Conservation (phyloP, 2,113 vertebrate genomes). For the Ranitomeya imitator region DNA sequence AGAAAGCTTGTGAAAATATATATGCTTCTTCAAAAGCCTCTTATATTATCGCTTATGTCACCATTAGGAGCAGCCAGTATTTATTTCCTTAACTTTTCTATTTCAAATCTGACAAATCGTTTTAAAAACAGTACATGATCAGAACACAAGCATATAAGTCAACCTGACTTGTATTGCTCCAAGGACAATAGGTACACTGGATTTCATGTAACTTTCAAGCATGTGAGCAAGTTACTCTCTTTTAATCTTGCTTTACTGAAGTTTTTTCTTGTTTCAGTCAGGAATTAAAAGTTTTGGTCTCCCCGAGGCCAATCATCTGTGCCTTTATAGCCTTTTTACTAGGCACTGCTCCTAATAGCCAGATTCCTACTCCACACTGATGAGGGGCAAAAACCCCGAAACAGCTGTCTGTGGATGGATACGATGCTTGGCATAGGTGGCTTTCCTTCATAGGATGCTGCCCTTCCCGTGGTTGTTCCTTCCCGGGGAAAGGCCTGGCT, state of each 20-base stretch:
- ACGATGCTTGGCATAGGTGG: too few relatives aligned
- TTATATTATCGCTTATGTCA: conserved; percentile 44
- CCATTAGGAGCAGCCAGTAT: conserved; percentile 24
- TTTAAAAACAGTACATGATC: conserved; percentile 36
- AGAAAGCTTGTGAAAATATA: conserved; percentile 41
- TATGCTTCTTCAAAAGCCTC: conserved; percentile 25
- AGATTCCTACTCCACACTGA: too few relatives aligned
- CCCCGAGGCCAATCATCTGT: too few relatives aligned
- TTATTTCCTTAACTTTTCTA: conserved; percentile 39
- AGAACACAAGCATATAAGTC: conserved; percentile 13
- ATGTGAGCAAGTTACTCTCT: not conserved
- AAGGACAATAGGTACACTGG: not conserved
- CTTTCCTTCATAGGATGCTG: too few relatives aligned
- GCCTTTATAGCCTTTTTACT: too few relatives aligned
- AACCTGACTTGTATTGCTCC: not conserved
- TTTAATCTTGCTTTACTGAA: not conserved
- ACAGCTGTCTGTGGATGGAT: too few relatives aligned
- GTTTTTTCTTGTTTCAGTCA: not conserved
- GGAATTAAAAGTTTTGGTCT: not conserved
- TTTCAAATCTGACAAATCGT: conserved; percentile 36
- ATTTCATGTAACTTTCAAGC: not conserved
- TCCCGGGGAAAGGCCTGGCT: too few relatives aligned
- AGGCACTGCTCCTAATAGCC: too few relatives aligned
- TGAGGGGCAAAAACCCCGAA: too few relatives aligned
- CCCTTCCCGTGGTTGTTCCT: too few relatives aligned